phyloP scores from a whole-genome alignment of 2,113 vertebrate species.

The Festucalex cinctus region DNA sequence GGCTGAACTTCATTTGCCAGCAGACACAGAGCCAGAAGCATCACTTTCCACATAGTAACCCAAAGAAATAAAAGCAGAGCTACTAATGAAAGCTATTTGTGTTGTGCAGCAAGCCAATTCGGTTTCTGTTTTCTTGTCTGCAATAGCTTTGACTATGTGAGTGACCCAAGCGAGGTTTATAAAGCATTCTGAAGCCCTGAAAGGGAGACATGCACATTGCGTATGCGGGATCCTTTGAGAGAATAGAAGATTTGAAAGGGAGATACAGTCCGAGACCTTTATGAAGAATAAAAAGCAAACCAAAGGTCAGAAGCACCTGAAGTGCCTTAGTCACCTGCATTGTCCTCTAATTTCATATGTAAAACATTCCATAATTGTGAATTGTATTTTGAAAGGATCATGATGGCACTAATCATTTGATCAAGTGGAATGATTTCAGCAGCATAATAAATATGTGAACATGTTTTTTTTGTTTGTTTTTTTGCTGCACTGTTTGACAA shows the following conservation, averaged over 20 bases:
- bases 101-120: slow-evolving; percentile 24
- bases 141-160: slow-evolving; percentile 36
- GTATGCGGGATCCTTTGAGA: slow-evolving; percentile 25
- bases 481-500: not conserved
- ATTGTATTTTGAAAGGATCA: not conserved
- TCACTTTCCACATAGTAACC: slow-evolving; percentile 66
- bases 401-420: not conserved
- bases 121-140: slow-evolving; percentile 26
- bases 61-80: slow-evolving; percentile 4
- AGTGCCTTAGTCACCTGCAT: slow-evolving; percentile 11
- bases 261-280: slow-evolving; percentile 72
- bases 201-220: slow-evolving; percentile 24
- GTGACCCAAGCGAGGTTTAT: slow-evolving; percentile 61
- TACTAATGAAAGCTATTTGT: slow-evolving; percentile 9
- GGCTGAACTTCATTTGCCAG: slow-evolving; percentile 62
- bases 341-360: slow-evolving; percentile 8
- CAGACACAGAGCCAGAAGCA: slow-evolving; percentile 66
- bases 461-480: not conserved
- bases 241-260: slow-evolving; percentile 51
- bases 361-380: slow-evolving; percentile 1
- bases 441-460: not conserved
- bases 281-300: slow-evolving; percentile 66
- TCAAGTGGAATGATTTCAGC: not conserved
- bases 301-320: slow-evolving; percentile 56
- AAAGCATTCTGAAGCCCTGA: slow-evolving; percentile 48